A percentile compares a stretch with the other conserved stretches of the same genome.
phyloP scores from a whole-genome alignment of 1,140 invertebrate genomes.

The Bombus superbus region DNA sequence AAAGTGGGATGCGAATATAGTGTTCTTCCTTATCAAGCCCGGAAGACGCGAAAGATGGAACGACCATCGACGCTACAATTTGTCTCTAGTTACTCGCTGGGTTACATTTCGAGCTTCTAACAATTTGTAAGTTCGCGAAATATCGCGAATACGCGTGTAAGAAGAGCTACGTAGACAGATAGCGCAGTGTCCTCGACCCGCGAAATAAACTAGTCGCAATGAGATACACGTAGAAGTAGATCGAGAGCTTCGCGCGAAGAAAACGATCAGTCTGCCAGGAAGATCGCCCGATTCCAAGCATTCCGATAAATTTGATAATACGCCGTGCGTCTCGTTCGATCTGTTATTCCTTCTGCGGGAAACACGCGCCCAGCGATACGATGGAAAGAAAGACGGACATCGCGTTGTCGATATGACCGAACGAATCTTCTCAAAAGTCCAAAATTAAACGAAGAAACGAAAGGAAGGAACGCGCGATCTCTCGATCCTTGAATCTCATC shows the following conservation, averaged over 20 bases:
- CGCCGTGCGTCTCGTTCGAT: background rate
- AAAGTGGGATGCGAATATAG: too few species aligned
- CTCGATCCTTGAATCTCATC: too few species aligned
- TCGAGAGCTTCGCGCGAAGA: background rate
- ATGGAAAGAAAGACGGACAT: background rate
- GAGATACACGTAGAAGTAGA: background rate
- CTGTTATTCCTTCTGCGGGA: too few species aligned
- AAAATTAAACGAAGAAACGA: too few species aligned
- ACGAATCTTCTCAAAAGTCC: too few species aligned
- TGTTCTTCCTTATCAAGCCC: too few species aligned
- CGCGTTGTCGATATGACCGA: background rate
- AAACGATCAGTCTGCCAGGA: background rate
- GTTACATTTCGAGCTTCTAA: too few species aligned
- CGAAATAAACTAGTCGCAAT: background rate
- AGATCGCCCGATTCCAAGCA: background rate
- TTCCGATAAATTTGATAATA: background rate
- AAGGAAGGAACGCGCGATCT: too few species aligned
- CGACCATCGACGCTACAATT: background rate
- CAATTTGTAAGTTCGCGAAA: background rate
- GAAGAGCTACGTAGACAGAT: background rate
- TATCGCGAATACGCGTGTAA: background rate
- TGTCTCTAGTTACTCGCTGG: background rate
- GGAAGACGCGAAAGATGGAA: background rate
- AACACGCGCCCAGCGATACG: background rate
- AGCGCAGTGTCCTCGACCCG: background rate